Evolutionary conservation across 1,140 invertebrate species (phyloP).

Genomic region (Lepidurus packardi): DNA sequence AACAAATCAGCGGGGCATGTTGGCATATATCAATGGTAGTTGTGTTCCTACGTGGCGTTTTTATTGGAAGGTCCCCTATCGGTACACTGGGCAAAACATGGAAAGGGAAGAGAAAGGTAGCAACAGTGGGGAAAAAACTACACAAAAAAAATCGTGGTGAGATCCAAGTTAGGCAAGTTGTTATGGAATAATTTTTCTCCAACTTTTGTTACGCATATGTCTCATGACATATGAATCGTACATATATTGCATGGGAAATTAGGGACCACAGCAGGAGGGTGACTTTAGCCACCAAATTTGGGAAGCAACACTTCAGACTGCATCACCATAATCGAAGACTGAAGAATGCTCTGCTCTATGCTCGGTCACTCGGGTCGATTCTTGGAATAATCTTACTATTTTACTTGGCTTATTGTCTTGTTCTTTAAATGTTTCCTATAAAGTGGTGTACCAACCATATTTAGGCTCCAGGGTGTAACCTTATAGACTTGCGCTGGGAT

Average conservation of each 20-base stretch:
- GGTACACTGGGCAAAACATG: background rate
- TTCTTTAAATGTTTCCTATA: background rate
- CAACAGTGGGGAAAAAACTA: background rate
- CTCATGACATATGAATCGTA: slow-evolving; percentile 19
- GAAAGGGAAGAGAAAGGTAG: background rate
- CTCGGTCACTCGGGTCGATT: background rate
- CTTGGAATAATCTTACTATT: background rate
- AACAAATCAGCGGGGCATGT: background rate
- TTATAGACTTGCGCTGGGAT: no score
- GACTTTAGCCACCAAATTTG: slow-evolving; percentile 9
- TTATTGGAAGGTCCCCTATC: background rate
- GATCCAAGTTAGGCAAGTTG: slow-evolving; percentile 1
- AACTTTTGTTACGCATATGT: slow-evolving; percentile 4
- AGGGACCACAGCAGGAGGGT: background rate
- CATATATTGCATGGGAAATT: slow-evolving; percentile 16
- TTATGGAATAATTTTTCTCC: slow-evolving; percentile 3
- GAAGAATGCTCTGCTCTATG: background rate
- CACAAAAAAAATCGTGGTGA: background rate
- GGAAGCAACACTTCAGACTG: slow-evolving; percentile 17
- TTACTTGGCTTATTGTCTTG: slow-evolving; percentile 1
- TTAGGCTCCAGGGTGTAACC: no score
- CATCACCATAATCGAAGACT: slow-evolving; percentile 11
- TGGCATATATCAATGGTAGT: slow-evolving; percentile 17
- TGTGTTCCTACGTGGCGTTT: slow-evolving; percentile 12
- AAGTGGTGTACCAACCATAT: background rate